Evolutionary conservation across 2,888 invertebrate genomes (phyloP).

Genomic region (Ariolimax columbianus): DNA sequence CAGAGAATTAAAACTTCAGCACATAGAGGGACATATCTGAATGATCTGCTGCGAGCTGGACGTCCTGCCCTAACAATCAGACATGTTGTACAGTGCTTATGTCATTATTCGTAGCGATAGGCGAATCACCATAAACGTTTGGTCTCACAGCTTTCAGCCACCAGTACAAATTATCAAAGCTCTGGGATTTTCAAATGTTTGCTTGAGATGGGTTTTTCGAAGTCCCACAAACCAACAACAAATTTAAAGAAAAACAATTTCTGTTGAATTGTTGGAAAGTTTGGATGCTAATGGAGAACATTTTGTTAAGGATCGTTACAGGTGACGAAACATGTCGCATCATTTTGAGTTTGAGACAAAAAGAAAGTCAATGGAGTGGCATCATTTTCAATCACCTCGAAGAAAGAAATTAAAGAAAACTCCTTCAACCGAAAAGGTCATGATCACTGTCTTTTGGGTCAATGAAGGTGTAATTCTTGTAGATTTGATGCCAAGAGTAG

Average conservation of each 20-base stretch:
- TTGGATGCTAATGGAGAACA: slow-evolving; percentile 2
- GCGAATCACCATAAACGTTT: no score
- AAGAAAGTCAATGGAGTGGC: slow-evolving; percentile 17
- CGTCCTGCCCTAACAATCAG: no score
- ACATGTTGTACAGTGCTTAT: no score
- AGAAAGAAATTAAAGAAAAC: neutral
- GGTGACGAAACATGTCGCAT: neutral
- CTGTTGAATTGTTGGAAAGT: neutral
- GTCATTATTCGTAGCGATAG: no score
- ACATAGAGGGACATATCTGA: no score
- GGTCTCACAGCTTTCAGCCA: no score
- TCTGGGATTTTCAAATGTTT: slow-evolving; percentile 13
- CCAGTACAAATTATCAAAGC: slow-evolving; percentile 1
- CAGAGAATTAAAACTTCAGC: no score
- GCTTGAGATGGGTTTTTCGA: neutral
- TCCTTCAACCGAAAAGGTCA: slow-evolving; percentile 3
- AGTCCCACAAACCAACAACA: slow-evolving; percentile 4
- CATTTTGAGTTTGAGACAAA: slow-evolving; percentile 25
- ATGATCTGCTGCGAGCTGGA: no score
- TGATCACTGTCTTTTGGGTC: slow-evolving; percentile 12
- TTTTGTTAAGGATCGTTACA: no score
- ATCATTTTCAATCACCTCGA: slow-evolving; percentile 19
- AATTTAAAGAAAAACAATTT: slow-evolving; percentile 12
- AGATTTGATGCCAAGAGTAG: slow-evolving; percentile 9
- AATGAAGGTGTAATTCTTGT: slow-evolving; percentile 1